Evolutionary conservation across 2,113 vertebrate genomes (phyloP).

Genomic region (Recurvirostra avosetta): DNA sequence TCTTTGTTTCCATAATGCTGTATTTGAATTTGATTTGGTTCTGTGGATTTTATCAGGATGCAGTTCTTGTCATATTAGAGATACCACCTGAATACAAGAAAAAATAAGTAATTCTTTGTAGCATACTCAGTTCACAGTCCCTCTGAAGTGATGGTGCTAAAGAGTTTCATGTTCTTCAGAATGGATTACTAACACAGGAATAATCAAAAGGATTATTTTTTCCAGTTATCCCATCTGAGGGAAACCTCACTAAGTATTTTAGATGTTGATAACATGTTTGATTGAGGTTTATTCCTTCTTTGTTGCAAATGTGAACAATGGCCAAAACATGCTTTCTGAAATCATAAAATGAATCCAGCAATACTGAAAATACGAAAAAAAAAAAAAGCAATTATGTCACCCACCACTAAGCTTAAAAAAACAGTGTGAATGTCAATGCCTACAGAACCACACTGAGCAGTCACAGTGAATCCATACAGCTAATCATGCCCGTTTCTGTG

Average conservation of each 20-base stretch:
- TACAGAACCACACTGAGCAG: not conserved
- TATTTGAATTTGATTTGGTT: not conserved
- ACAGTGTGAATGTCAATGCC: not conserved
- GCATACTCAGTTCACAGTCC: not conserved
- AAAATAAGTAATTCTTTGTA: not conserved
- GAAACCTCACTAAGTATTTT: not conserved
- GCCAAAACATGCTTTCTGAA: not conserved
- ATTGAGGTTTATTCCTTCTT: not conserved
- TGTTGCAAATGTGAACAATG: not conserved
- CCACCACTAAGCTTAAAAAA: not conserved
- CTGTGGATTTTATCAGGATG: not conserved
- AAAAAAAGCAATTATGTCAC: accelerated
- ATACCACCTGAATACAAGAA: not conserved
- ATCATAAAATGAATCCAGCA: not conserved
- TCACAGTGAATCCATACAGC: not conserved
- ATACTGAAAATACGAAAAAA: not conserved
- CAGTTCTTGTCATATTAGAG: not conserved
- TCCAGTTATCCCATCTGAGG: not conserved
- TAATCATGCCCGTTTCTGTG: accelerated
- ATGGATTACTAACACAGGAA: not conserved
- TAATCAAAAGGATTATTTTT: not conserved
- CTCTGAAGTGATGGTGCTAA: not conserved
- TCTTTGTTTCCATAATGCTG: not conserved
- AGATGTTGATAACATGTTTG: not conserved
- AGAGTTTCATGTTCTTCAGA: not conserved